A percentile compares a stretch with the other conserved stretches of the same genome.
phyloP scores from a whole-genome alignment of 2,113 vertebrate genomes.

The Coracopsis vasa region DNA sequence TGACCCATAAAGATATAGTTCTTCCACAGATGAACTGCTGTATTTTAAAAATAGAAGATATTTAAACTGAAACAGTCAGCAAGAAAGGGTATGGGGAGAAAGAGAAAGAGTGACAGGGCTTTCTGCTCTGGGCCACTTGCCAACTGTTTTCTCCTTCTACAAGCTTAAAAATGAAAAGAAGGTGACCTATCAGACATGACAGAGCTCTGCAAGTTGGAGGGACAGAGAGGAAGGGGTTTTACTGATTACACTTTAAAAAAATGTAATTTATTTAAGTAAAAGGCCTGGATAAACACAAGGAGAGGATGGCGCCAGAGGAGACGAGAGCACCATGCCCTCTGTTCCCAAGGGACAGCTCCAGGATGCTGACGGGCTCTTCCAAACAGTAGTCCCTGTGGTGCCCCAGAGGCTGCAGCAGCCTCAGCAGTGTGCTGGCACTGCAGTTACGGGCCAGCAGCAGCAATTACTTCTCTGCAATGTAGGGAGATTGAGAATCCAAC shows the following conservation, averaged over 20 bases:
- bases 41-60: neutral
- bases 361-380: neutral
- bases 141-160: neutral
- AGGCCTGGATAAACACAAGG: neutral
- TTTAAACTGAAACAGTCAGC: neutral
- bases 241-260: neutral
- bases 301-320: neutral
- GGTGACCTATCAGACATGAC: neutral
- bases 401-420: neutral
- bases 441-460: neutral
- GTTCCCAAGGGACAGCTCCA: rapidly evolving
- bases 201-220: neutral
- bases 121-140: neutral
- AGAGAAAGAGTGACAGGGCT: neutral
- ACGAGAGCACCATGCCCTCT: neutral
- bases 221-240: neutral
- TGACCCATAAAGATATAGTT: neutral
- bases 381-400: neutral
- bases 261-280: neutral
- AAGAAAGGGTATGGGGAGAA: neutral
- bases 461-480: neutral
- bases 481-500: neutral
- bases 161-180: neutral
- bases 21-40: neutral
- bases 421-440: neutral